A percentile compares a stretch with the other conserved stretches of the same genome.
Conservation (phyloP, 2,888 invertebrate genomes). For the Dioctria linearis region DNA sequence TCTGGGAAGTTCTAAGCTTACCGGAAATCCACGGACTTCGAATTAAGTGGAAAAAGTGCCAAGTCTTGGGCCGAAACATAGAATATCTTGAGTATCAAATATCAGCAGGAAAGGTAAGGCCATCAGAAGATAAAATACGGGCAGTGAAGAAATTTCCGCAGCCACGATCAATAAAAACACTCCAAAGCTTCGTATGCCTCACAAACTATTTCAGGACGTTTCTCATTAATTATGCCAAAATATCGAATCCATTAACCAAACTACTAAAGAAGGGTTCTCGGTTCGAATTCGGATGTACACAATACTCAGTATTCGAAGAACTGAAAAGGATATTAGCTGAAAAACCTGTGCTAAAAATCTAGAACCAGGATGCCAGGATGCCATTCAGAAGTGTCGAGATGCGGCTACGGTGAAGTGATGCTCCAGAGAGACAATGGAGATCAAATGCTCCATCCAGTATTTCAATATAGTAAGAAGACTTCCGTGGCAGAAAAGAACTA, state of each 20-base stretch:
- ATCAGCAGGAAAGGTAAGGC: constrained; percentile 61
- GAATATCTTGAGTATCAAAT: constrained; percentile 48
- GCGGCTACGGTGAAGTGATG: constrained; percentile 46
- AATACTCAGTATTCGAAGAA: no score
- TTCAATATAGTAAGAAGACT: no score
- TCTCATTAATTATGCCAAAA: constrained; percentile 61
- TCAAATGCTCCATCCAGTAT: no score
- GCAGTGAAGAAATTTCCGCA: constrained; percentile 62
- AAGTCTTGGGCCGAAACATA: constrained; percentile 59
- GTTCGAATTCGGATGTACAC: no score
- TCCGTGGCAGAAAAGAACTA: no score
- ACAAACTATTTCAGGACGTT: constrained; percentile 61
- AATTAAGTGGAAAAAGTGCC: constrained; percentile 60
- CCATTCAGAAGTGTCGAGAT: constrained; percentile 50
- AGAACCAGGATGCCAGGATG: constrained; percentile 19
- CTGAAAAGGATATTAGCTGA: no score
- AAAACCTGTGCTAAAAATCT: constrained; percentile 52
- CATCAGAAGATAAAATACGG: constrained; percentile 61
- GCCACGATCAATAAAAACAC: constrained; percentile 61
- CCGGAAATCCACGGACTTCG: constrained; percentile 52
- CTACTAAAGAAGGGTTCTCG: no score
- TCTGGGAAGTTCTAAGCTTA: background rate
- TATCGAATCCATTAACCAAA: no score
- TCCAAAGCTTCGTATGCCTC: constrained; percentile 65
- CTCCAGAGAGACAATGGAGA: constrained; percentile 28